A percentile compares a stretch with the other conserved stretches of the same genome.
These are phyloP conservation scores for Scortum barcoo DNA, from an alignment of 2,113 vertebrate genomes.

Conservation along the genomic window DNA sequence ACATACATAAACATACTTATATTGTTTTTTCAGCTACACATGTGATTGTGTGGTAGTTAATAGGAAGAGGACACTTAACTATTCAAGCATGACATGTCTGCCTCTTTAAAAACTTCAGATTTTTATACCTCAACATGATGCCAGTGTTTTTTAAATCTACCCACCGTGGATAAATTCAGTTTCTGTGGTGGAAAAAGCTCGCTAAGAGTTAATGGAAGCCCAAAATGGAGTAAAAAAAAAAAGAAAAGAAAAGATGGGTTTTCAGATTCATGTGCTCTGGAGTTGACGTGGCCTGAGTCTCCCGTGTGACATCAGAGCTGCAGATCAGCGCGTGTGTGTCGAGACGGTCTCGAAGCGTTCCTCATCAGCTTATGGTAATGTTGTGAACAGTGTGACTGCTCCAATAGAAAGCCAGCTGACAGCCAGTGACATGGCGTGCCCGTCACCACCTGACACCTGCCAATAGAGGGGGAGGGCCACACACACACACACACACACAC, in stretches of 20 bases:
- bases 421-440: conserved; percentile 81
- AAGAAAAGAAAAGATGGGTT: conserved; percentile 10
- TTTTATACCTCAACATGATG: not conserved
- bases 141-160: not conserved
- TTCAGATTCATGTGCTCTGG: conserved; percentile 40
- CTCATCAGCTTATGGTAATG: conserved; percentile 83
- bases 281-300: conserved; percentile 43
- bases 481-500: conserved; percentile 17
- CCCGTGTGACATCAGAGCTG: conserved; percentile 59
- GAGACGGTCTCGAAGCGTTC: conserved; percentile 54
- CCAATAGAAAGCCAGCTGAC: conserved; percentile 85
- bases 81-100: not conserved
- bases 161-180: not conserved
- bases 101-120: not conserved
- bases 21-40: not conserved
- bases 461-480: conserved; percentile 75
- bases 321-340: conserved; percentile 52
- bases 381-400: conserved; percentile 78
- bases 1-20: no score
- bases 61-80: not conserved
- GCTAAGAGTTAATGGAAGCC: not conserved
- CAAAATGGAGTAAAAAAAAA: not conserved
- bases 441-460: conserved; percentile 87
- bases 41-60: not conserved
- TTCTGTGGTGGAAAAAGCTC: not conserved